Evolutionary conservation across 2,888 invertebrate species (phyloP).

Genomic region (Chirona hameri): DNA sequence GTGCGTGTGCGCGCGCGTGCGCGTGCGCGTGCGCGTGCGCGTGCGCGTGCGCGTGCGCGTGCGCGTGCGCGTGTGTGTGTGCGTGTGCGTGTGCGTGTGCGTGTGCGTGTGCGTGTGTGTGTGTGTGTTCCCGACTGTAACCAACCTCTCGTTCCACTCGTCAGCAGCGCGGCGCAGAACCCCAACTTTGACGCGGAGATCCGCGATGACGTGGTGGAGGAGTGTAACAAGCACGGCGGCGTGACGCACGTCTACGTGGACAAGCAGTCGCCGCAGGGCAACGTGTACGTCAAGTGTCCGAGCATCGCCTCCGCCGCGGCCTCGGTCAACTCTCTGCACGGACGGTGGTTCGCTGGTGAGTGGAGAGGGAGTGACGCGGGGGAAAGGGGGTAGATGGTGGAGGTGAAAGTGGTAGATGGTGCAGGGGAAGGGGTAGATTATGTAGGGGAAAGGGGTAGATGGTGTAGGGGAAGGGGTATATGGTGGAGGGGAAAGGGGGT

Average conservation of each 20-base stretch:
- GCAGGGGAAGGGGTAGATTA: too few relatives aligned
- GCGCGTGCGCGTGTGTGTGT: too few relatives aligned
- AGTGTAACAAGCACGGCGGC: constrained; percentile 97
- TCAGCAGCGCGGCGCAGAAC: background rate
- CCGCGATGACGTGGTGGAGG: constrained; percentile 94
- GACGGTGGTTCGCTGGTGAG: constrained; percentile 90
- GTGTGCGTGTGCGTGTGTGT: background rate
- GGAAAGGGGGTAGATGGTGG: background rate
- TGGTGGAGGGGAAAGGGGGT: background rate
- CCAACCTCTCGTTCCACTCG: background rate
- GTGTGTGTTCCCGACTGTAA: too few relatives aligned
- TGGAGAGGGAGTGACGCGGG: background rate
- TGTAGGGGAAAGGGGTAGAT: too few relatives aligned
- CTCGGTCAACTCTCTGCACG: constrained; percentile 93
- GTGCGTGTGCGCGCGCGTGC: background rate
- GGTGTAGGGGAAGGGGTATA: too few relatives aligned
- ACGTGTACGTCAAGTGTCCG: constrained; percentile 98
- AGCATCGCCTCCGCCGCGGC: constrained; percentile 94
- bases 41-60: too few relatives aligned
- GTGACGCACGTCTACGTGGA: constrained; percentile 93
- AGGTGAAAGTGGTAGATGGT: too few relatives aligned
- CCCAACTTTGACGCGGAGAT: constrained; percentile 82
- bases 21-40: too few relatives aligned
- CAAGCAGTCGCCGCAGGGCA: constrained; percentile 87
- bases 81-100: too few relatives aligned